These are phyloP conservation scores for Sinotaia quadrata DNA, from an alignment of 2,888 invertebrate genomes.

Conservation along the genomic window DNA sequence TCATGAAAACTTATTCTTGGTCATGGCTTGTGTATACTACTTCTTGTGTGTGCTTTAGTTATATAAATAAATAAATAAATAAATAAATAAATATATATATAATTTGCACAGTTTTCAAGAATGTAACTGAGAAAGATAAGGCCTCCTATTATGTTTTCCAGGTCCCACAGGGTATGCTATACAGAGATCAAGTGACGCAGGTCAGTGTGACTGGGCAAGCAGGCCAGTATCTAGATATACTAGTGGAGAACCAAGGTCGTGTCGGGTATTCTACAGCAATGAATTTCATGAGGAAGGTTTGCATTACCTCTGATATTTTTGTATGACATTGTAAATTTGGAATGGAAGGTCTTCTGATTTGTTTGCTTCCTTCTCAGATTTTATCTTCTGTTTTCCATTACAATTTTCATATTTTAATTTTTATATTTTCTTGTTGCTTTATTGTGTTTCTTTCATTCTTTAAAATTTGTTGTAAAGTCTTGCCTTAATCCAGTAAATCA, in stretches of 20 bases:
- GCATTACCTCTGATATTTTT: not conserved
- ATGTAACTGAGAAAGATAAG: too few relatives aligned
- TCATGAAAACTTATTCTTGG: too few relatives aligned
- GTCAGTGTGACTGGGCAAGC: conserved; percentile 54
- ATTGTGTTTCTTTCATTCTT: too few relatives aligned
- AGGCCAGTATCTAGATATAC: conserved; percentile 67
- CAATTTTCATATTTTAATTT: not conserved
- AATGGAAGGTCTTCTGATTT: too few relatives aligned
- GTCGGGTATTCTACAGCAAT: conserved; percentile 71
- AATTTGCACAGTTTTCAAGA: not conserved
- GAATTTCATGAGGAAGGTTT: conserved; percentile 64
- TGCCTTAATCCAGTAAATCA: too few relatives aligned
- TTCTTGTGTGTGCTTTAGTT: too few relatives aligned
- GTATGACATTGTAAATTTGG: not conserved
- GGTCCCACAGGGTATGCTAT: conserved; percentile 61
- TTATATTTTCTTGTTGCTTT: too few relatives aligned
- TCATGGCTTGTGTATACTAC: too few relatives aligned
- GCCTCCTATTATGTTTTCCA: conserved; percentile 36
- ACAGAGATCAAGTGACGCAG: conserved; percentile 48
- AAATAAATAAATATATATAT: not conserved
- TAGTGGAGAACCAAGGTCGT: conserved; percentile 75
- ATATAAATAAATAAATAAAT: too few relatives aligned
- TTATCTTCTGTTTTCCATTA: not conserved
- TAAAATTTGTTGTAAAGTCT: too few relatives aligned
- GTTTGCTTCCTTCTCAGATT: not conserved